Evolutionary conservation across 1,140 invertebrate genomes (phyloP), one percentile per base, ranked within the genome.

Genomic region (Aphelenchoides avenae): DNA sequence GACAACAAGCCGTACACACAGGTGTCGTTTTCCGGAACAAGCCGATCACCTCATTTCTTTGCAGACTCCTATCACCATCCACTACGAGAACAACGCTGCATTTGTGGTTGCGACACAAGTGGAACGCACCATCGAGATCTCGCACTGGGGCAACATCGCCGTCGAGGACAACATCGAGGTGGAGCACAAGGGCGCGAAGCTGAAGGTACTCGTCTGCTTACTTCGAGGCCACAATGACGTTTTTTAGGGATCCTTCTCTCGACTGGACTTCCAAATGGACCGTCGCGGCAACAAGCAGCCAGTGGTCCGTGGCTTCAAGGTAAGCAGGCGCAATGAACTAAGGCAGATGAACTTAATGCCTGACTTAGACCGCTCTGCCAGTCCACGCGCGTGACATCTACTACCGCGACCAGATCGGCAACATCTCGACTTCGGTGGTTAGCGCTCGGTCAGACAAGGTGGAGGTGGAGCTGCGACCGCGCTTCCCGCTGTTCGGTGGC

Each of bases 121-220:
- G 62, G 86, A 89, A 54, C 83, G 95, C 33, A 80, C 85, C 0
- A 89, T 99, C 71, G 93, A 99, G 80, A 84, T 99, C 1, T 98
- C 93, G 0, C 93, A 97, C 77, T 99, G 95, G 95, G 94, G 94
- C 11, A 96, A 96, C 71, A 91, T 99, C 77, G 92, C 93, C 61
- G 83, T 99, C 2, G 91, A 97, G 77, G 94, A 99, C 77, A 85
- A 85, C 0, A 85, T 97, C 73, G 88, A 96, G 74, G 81, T 98
- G 57, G 77, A 85, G 18, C 93, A 99, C 73, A 87, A 86, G 47
- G 95, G 95, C 26, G 93, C 95, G 9, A 83, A 85, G 57, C 78
- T 99, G 26, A 57, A 57, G 39, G 68, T 59, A 15, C n/a, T n/a
- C n/a, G 1, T n/a, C 11, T 36, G 11, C n/a, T 15, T 51, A 48